Evolutionary conservation across 2,113 vertebrate genomes (phyloP), one percentile per base, ranked within the genome.

Genomic region (Neoarius graeffei): DNA sequence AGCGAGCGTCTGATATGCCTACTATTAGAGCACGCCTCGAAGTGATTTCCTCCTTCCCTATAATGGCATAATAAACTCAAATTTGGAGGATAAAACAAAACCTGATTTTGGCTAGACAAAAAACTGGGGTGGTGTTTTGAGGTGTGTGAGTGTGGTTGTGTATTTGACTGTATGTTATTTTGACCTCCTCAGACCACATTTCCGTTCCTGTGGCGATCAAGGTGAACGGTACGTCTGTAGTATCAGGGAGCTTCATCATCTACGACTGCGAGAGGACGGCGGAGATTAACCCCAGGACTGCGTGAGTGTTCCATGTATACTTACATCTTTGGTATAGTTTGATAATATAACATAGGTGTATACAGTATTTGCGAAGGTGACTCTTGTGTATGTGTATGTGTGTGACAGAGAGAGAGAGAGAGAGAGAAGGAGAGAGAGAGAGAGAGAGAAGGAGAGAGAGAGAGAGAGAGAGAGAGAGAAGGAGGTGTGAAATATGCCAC

Each of bases 241-340:
- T 98, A 85, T 92, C 91, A 77, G 96, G 97, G 89, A 98, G 93
- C 89, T 97, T 99, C 94, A 96, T 97, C 94, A 96, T 99, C 94
- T 99, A 98, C 0, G 97, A 99, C 93, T 99, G 98, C 87, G 93
- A 95, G 91, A 97, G 95, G 89, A 95, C 97, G 0, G 97, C 96
- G 52, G 93, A 90, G 19, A 96, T 99, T 90, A 94, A 98, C 91
- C 94, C 94, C 0, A 96, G 95, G 89, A 96, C 93, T 8, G 94
- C 97, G 98, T 99, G 89, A 99, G 98, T 96, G 86, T 74, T 50
- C 64, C 67, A 73, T 35, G 80, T 59, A 60, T 17, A 81, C 85
- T 48, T 73, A 69, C 19, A 69, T 20, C 54, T 17, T 56, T 35
- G 14, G 17, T 57, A 52, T 57, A 85, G 57, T 73, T 57, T 7